phyloP scores from a whole-genome alignment of 1,140 invertebrate genomes.

The Aphelinus certus region DNA sequence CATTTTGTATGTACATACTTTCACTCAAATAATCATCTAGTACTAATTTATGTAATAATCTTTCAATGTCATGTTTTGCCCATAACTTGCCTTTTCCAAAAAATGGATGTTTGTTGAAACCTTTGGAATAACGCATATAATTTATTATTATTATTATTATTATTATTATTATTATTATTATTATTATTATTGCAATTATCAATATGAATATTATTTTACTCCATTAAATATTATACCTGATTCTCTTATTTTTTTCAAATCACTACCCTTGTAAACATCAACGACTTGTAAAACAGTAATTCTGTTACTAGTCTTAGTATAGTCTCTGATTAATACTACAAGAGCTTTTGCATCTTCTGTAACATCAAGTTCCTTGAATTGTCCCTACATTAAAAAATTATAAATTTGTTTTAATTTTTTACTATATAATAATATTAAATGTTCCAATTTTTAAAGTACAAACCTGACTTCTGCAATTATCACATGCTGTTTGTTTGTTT shows the following conservation, averaged over 20 bases:
- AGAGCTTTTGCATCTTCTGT: constrained; percentile 79
- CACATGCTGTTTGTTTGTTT: constrained; percentile 77
- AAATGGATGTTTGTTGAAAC: constrained; percentile 59
- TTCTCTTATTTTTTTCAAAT: constrained; percentile 71
- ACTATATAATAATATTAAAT: constrained; percentile 14
- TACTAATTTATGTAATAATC: constrained; percentile 84
- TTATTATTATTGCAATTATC: too few relatives aligned
- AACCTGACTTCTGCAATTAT: constrained; percentile 85
- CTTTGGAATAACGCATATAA: constrained; percentile 44
- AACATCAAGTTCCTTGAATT: constrained; percentile 73
- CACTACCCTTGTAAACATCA: constrained; percentile 84
- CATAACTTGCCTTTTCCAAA: constrained; percentile 75
- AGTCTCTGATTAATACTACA: constrained; percentile 73
- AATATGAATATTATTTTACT: too few relatives aligned
- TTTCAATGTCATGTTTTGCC: constrained; percentile 78
- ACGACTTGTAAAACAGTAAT: constrained; percentile 83
- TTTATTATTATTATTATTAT: background rate
- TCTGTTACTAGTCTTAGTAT: constrained; percentile 68
- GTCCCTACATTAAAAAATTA: constrained; percentile 37
- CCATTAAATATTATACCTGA: constrained; percentile 54
- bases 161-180: too few relatives aligned
- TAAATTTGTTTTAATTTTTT: background rate
- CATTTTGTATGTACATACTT: constrained; percentile 78
- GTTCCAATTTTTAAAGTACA: constrained; percentile 21
- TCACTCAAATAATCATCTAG: constrained; percentile 83